Evolutionary conservation across 2,888 invertebrate species (phyloP), one percentile per base, ranked within the genome.

Genomic region (Volucella inflata): DNA sequence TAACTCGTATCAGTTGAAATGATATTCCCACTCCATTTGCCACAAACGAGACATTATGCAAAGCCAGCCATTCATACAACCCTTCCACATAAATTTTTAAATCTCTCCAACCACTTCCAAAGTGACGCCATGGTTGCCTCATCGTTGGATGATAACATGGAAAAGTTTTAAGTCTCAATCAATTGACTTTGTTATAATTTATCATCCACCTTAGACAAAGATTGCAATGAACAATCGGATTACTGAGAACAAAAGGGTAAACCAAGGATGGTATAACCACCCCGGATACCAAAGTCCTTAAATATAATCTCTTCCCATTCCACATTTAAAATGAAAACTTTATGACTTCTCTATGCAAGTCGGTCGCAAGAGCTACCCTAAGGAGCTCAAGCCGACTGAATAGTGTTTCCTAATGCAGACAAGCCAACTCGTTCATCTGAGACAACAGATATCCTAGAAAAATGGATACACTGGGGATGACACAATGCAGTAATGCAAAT

Each of bases 401-500:
- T 44, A 17, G 16, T 64, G 57, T 51, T 64, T 14, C 50, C 38
- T 57, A 71, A 78, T 78, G 51, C 65, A 8, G 50, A 50, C 50
- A 1, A 30, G 30, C 6, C 30, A 30, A 30, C 30, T 30, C 30
- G 30, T 30, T 6, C 6, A 30, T 4, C 30, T 30, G 30, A 30
- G 30, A 30, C 30, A 30, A 30, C 30, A 36, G 38, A 48, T 55
- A 78, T 71, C 59, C 14, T n/a, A 76, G 71, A 82, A 60, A 77
- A 77, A 82, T 82, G 51, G 30, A 16, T 65, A 65, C 65, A 70
- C 46, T 57, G 70, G 44, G 38, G 57, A 76, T 64, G 75, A 75
- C 57, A 76, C 76, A 75, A 50, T 70, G 75, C 70, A 64, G 68
- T 57, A 64, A 81, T 81, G 68, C 76, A 76, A 81, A 65, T 76